A percentile compares a stretch with the other conserved stretches of the same genome.
phyloP scores from a whole-genome alignment of 92 coral and sea anemone genomes.

The Nematostella vectensis region DNA sequence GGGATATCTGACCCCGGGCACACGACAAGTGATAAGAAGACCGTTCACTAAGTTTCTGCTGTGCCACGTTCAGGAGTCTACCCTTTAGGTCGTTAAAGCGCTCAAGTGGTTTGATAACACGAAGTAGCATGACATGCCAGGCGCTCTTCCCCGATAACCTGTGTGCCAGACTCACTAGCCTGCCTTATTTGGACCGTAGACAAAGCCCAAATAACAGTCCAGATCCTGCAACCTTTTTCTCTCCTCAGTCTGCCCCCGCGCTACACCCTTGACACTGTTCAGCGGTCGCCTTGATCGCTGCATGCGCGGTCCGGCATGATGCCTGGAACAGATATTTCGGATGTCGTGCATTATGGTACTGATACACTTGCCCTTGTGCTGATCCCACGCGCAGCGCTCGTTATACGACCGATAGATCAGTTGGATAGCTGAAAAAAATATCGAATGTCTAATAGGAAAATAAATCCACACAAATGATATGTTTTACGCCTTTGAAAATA shows the following conservation, averaged over 20 bases:
- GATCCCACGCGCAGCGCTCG: slow-evolving; percentile 71
- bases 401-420: slow-evolving; percentile 77
- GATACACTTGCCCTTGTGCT: slow-evolving; percentile 34
- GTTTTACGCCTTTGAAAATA: too few relatives aligned
- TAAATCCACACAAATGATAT: too few relatives aligned
- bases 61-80: too few relatives aligned
- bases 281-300: slow-evolving; percentile 15
- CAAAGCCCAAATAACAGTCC: slow-evolving; percentile 43
- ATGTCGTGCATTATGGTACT: slow-evolving; percentile 30
- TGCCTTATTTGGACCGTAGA: slow-evolving; percentile 52
- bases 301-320: slow-evolving; percentile 12
- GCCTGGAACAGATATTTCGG: slow-evolving; percentile 45
- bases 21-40: too few relatives aligned
- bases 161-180: too few relatives aligned
- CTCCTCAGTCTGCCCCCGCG: slow-evolving; percentile 27
- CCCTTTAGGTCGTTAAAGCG: too few relatives aligned
- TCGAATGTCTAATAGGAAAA: too few relatives aligned
- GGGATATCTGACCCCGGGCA: too few relatives aligned
- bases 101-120: too few relatives aligned
- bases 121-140: too few relatives aligned
- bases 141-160: too few relatives aligned
- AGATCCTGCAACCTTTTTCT: slow-evolving; percentile 18
- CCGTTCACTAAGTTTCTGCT: too few relatives aligned
- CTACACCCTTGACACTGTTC: slow-evolving; percentile 15
- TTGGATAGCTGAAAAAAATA: slow-evolving; percentile 41